Percentiles rank a stretch among this genome's conserved stretches.
Conservation (phyloP, 2,797 vertebrate genomes). For the Coccyzus lansbergi region DNA sequence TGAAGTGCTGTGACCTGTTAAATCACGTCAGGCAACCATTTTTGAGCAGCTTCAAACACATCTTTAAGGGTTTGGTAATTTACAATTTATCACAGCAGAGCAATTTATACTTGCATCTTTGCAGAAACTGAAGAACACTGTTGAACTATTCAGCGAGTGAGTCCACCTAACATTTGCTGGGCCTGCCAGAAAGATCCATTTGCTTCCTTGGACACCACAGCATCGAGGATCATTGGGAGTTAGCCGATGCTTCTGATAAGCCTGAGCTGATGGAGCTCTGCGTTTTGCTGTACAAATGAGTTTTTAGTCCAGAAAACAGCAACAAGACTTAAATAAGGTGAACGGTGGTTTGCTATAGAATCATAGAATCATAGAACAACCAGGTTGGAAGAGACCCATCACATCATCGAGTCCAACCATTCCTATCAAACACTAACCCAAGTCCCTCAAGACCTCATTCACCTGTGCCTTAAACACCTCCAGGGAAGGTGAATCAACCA, state of each 20-base stretch:
- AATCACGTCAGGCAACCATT: constrained; percentile 43
- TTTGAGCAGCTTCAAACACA: constrained; percentile 70
- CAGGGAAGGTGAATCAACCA: too few relatives aligned
- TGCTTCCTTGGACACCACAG: neutral
- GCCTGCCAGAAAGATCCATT: neutral
- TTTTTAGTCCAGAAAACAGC: neutral
- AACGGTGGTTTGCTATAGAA: neutral
- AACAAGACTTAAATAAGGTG: neutral
- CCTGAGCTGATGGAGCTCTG: neutral
- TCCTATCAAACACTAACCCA: too few relatives aligned
- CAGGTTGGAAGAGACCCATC: too few relatives aligned
- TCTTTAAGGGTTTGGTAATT: neutral
- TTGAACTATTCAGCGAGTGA: neutral
- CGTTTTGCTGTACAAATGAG: neutral
- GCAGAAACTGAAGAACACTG: neutral
- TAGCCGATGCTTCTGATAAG: neutral
- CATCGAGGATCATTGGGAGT: neutral
- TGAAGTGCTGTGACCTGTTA: constrained; percentile 35
- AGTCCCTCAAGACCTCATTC: too few relatives aligned
- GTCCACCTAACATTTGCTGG: neutral
- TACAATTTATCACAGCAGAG: constrained; percentile 15
- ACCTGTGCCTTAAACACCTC: too few relatives aligned
- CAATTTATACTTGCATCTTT: neutral
- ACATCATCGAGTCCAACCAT: too few relatives aligned
- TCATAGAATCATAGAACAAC: too few relatives aligned